Conservation (phyloP, 2,888 invertebrate genomes). For the Dione juno region DNA sequence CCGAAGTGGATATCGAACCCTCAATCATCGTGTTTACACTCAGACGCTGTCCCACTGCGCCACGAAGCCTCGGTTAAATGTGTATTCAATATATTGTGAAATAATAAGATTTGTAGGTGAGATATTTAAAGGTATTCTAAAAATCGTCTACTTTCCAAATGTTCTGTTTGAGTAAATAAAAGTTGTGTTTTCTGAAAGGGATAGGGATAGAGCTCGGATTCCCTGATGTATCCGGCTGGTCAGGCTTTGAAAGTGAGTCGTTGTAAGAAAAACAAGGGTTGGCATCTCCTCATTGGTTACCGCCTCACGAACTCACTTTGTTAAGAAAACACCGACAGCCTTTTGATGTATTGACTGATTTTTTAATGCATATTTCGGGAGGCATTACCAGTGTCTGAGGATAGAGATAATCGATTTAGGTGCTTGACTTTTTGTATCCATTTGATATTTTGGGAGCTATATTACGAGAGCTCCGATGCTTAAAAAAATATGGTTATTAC, state of each 20-base stretch:
- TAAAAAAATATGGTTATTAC: background rate
- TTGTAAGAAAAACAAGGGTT: slow-evolving; percentile 80
- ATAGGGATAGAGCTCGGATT: slow-evolving; percentile 38
- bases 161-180: slow-evolving; percentile 25
- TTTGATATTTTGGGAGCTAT: background rate
- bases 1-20: no score
- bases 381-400: slow-evolving; percentile 74
- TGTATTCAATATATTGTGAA: background rate
- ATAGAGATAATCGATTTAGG: slow-evolving; percentile 59
- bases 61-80: no score
- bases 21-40: no score
- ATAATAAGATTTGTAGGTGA: background rate
- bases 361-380: slow-evolving; percentile 80
- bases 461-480: background rate
- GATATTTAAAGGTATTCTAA: background rate
- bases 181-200: slow-evolving; percentile 25
- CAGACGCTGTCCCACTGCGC: no score
- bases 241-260: slow-evolving; percentile 72
- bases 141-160: slow-evolving; percentile 3
- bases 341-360: slow-evolving; percentile 75
- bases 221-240: slow-evolving; percentile 58
- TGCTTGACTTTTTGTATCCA: slow-evolving; percentile 55
- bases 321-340: slow-evolving; percentile 76
- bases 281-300: slow-evolving; percentile 69
- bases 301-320: slow-evolving; percentile 80